Evolutionary conservation across 2,113 vertebrate species (phyloP), one percentile per base, ranked within the genome.

Genomic region (Vanacampus margaritifer): DNA sequence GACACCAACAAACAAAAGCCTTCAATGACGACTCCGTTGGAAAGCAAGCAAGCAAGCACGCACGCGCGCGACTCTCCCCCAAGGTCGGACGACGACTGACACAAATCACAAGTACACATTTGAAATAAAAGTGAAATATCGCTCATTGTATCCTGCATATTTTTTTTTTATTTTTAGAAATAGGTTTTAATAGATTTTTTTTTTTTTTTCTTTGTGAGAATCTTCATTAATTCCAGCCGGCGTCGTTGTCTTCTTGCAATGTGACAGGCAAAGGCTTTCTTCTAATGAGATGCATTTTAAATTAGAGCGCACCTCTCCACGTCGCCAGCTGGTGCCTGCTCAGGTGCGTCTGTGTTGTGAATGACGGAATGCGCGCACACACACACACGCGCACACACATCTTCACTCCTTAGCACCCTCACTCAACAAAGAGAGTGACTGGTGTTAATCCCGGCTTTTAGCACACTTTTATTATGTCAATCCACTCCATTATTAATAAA

Each of bases 221-320:
- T 70, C 93, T 75, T 73, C 58, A 85, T 83, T 80, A 76, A 79
- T 84, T 83, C 77, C 71, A 65, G 71, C 35, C 66, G 67, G 77
- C 65, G 80, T 26, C 23, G 51, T 54, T 13, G 51, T 57, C 16
- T 13, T 85, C 85, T 88, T 83, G 73, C 70, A 73, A 76, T 75
- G 84, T 88, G 88, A 86, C 88, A 86, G 86, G 84, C 81, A 78
- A 82, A 80, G 88, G 83, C 84, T 73, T 83, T 74, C 74, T 77
- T 84, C 82, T 90, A 91, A 90, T 91, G 87, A 91, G 85, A 88
- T 88, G 86, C 84, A 84, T 89, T 89, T 87, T 84, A 88, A 87
- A 90, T 90, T 86, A 85, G 85, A 86, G 85, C 75, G 77, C 85
- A 91, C 85, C 87, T 89, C 85, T 88, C 83, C 84, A 43, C 87